phyloP scores from a whole-genome alignment of 2,888 invertebrate species.

The Phaonia tiefii region DNA sequence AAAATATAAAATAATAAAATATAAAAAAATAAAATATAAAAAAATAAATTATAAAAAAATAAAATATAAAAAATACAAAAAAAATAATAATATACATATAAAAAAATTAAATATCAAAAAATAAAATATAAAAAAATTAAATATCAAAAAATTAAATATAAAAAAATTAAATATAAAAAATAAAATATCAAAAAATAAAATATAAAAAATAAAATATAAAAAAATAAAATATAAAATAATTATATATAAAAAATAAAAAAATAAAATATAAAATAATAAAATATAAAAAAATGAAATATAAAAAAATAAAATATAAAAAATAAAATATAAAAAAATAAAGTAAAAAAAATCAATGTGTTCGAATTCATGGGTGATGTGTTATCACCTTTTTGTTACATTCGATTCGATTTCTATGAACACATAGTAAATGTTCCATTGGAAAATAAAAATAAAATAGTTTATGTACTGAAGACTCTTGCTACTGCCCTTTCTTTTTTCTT shows the following conservation, averaged over 20 bases:
- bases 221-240: neutral
- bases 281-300: neutral
- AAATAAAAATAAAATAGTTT: too few relatives aligned
- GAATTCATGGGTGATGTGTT: too few relatives aligned
- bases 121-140: neutral
- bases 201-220: neutral
- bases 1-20: neutral
- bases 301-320: too few relatives aligned
- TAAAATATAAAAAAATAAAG: too few relatives aligned
- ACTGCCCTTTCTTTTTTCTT: too few relatives aligned
- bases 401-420: too few relatives aligned
- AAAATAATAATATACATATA: neutral
- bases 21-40: slow-evolving; percentile 3
- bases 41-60: neutral
- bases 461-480: too few relatives aligned
- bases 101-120: neutral
- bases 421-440: too few relatives aligned
- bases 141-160: neutral
- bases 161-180: neutral
- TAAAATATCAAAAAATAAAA: neutral
- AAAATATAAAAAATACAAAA: neutral
- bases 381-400: too few relatives aligned
- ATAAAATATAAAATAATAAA: neutral
- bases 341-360: too few relatives aligned
- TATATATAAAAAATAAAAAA: neutral